A percentile compares a stretch with the other conserved stretches of the same genome.
These are phyloP conservation scores for Mallotus villosus DNA, from an alignment of 2,797 vertebrate species.

Conservation along the genomic window DNA sequence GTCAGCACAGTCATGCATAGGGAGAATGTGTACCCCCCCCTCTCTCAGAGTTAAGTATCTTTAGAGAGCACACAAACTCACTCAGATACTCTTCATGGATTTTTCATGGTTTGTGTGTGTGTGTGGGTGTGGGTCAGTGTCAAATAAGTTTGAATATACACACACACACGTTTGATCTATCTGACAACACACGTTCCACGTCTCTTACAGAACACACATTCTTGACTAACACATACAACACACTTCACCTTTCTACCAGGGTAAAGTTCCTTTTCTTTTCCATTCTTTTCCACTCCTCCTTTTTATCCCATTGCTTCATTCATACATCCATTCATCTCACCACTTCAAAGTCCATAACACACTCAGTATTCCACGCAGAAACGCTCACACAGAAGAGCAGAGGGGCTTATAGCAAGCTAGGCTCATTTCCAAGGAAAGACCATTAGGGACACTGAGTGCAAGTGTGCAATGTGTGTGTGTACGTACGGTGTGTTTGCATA, in stretches of 20 bases:
- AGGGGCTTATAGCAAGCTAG: neutral
- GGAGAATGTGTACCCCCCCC: too few species aligned
- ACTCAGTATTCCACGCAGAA: constrained; percentile 11
- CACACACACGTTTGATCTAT: neutral
- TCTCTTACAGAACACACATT: constrained; percentile 6
- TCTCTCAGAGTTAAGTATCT: too few species aligned
- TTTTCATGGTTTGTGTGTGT: too few species aligned
- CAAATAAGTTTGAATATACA: neutral
- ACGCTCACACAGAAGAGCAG: neutral
- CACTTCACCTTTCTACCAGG: neutral
- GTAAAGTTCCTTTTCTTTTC: constrained; percentile 19
- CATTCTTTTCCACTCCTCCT: neutral
- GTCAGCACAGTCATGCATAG: too few species aligned
- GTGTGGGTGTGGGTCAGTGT: neutral
- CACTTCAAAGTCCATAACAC: neutral
- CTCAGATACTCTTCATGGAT: too few species aligned
- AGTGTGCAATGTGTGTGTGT: neutral
- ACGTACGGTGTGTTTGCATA: neutral
- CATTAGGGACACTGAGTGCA: neutral
- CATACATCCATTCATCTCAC: constrained; percentile 10
- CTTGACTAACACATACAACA: neutral
- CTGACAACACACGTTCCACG: neutral
- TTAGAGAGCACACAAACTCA: too few species aligned
- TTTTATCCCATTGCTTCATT: constrained; percentile 6
- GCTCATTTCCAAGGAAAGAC: neutral